Conservation (phyloP, 1,140 invertebrate species). For the Sitophilus oryzae region DNA sequence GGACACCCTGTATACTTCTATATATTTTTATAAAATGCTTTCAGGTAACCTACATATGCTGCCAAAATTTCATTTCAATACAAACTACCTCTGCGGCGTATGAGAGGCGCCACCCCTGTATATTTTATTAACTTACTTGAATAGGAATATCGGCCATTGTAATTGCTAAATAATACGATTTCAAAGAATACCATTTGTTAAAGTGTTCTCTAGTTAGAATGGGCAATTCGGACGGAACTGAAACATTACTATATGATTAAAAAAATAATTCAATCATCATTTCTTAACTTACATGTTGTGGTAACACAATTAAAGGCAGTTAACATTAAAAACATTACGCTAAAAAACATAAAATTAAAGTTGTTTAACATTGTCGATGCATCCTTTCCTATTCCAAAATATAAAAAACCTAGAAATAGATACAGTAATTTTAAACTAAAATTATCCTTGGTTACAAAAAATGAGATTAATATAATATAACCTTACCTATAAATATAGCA, state of each 20-base stretch:
- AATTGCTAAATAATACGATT: constrained; percentile 82
- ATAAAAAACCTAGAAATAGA: constrained; percentile 56
- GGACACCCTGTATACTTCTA: too few relatives aligned
- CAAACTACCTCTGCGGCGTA: too few relatives aligned
- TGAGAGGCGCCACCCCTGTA: too few relatives aligned
- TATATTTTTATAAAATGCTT: too few relatives aligned
- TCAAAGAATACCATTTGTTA: constrained; percentile 91
- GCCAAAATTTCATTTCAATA: too few relatives aligned
- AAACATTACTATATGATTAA: constrained; percentile 31
- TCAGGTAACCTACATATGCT: too few relatives aligned
- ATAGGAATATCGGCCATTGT: constrained; percentile 79
- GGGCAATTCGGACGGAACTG: constrained; percentile 82
- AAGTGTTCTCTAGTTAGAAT: constrained; percentile 82
- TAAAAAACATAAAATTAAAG: constrained; percentile 40
- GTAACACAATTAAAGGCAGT: constrained; percentile 67
- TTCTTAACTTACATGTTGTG: constrained; percentile 64
- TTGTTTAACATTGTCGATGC: constrained; percentile 38
- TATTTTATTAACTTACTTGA: constrained; percentile 63
- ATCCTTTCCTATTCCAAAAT: constrained; percentile 65
- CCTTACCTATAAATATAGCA: constrained; percentile 67
- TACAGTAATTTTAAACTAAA: background rate
- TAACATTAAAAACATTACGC: constrained; percentile 41
- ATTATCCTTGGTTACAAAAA: background rate
- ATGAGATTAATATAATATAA: background rate
- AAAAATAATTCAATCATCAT: background rate